Base-by-base conservation (phyloP, 37 sponge, comb jelly and placozoan species). In the Chondrilla cf. caribensis region DNA sequence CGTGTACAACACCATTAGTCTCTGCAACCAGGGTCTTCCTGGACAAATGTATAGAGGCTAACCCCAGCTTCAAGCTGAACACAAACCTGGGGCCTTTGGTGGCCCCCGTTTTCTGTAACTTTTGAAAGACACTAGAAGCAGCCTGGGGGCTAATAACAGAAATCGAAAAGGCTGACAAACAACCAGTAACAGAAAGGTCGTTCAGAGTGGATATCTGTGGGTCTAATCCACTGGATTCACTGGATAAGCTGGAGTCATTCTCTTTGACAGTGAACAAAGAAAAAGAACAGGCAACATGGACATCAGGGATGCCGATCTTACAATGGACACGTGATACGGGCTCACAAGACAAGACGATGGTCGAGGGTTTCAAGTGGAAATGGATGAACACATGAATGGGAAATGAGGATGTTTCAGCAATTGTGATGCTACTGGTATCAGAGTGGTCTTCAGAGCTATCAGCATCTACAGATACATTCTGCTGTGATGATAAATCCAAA, bases 261-360 rank as follows among this genome's bases (percentile, higher is more conserved):
- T 73, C 44, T 73, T 73, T 73, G 24, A 18, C 44, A 21, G 76
- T 43, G 71, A 89, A 91, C 33, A 95, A 83, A 32, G 93, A 82
- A 31, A 91, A 95, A 22, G 96, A 95, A 31, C 84, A 51, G 2
- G 84, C 83, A 38, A 92, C 64, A 39, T 79, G 82, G 40, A 95
- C 86, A 26, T 89, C 83, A 17, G 98, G 98, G 29, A 90, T 89
- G 44, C 81, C 85, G 14, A 97, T 85, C 36, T 79, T 41, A 44
- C 95, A 94, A 79, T 90, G 85, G 32, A 92, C 91, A 77, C 83
- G 81, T 0, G 95, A 94, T 79, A 85, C 82, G 32, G 98, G 98
- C 25, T 89, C 85, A 82, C 98, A 93, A 58, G 91, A 83, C 28
- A 97, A 87, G 37, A 81, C 72, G 3, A 97, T 83, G 0, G 85